Evolutionary conservation across 35 echinoderm and acorn worm species (phyloP).

Genomic region (Apostichopus californicus): DNA sequence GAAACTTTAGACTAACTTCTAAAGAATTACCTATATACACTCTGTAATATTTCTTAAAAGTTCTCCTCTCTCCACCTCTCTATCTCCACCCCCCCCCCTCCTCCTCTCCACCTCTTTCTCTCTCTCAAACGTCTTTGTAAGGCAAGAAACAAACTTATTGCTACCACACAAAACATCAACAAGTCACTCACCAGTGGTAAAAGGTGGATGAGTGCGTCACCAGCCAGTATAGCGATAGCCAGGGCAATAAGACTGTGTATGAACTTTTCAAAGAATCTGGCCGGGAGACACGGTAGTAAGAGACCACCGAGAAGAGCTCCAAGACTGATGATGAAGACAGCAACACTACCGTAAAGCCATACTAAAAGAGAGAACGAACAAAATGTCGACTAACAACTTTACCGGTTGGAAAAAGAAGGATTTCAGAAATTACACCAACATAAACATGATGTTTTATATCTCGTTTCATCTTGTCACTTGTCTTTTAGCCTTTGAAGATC

Average conservation of each 20-base stretch:
- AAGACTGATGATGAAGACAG: constrained; percentile 49
- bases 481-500: no score
- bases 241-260: constrained; percentile 25
- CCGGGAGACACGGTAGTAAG: constrained; percentile 1
- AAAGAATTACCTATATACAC: no score
- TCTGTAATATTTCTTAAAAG: no score
- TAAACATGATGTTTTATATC: no score
- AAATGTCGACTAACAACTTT: background rate
- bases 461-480: no score
- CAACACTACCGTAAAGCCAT: constrained; percentile 35
- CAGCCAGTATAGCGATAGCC: constrained; percentile 22
- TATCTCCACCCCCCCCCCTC: no score
- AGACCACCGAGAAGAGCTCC: constrained; percentile 10
- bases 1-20: no score
- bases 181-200: constrained; percentile 24
- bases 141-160: background rate
- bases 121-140: no score
- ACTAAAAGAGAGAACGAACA: background rate
- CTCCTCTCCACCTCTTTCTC: no score
- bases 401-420: no score
- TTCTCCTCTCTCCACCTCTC: no score
- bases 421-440: background rate
- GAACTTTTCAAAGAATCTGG: constrained; percentile 3
- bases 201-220: constrained; percentile 27
- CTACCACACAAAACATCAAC: background rate